These are phyloP conservation scores for Ceratina australensis DNA, from an alignment of 1,140 invertebrate species.

Conservation along the genomic window DNA sequence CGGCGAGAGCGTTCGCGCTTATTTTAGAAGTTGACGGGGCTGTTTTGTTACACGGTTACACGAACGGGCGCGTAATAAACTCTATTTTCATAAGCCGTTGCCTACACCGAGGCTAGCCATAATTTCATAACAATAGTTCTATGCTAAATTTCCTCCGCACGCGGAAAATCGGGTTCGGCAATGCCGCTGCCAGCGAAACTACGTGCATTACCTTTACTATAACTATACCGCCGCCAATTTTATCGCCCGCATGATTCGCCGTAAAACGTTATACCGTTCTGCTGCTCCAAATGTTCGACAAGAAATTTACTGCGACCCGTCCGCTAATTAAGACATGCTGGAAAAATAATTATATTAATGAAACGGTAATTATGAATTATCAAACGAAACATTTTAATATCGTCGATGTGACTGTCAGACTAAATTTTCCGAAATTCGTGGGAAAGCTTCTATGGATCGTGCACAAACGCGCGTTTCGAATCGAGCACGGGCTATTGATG, in stretches of 20 bases:
- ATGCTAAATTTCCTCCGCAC: conserved; percentile 34
- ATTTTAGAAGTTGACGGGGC: conserved; percentile 8
- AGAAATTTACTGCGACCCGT: too few species aligned
- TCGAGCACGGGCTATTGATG: conserved; percentile 42
- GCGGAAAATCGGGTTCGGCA: conserved; percentile 38
- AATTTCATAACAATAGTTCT: conserved; percentile 48
- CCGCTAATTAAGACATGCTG: too few species aligned
- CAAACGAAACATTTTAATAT: too few species aligned
- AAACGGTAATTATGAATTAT: too few species aligned
- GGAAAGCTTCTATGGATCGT: neutral
- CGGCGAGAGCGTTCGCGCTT: too few species aligned
- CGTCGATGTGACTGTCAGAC: too few species aligned
- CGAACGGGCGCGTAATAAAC: conserved; percentile 12
- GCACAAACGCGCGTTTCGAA: conserved; percentile 39
- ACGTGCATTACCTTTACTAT: conserved; percentile 28
- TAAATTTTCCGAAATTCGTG: too few species aligned
- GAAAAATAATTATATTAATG: too few species aligned
- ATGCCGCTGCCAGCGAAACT: conserved; percentile 32
- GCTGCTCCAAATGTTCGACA: too few species aligned
- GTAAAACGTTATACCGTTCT: neutral
- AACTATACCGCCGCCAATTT: conserved; percentile 23
- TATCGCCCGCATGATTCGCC: conserved; percentile 19
- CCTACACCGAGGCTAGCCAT: conserved; percentile 35
- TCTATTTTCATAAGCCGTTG: conserved; percentile 45
- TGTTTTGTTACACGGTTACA: conserved; percentile 34